A percentile compares a stretch with the other conserved stretches of the same genome.
Evolutionary conservation across 1,140 invertebrate genomes (phyloP).

Genomic region (Arctopsyche grandis): DNA sequence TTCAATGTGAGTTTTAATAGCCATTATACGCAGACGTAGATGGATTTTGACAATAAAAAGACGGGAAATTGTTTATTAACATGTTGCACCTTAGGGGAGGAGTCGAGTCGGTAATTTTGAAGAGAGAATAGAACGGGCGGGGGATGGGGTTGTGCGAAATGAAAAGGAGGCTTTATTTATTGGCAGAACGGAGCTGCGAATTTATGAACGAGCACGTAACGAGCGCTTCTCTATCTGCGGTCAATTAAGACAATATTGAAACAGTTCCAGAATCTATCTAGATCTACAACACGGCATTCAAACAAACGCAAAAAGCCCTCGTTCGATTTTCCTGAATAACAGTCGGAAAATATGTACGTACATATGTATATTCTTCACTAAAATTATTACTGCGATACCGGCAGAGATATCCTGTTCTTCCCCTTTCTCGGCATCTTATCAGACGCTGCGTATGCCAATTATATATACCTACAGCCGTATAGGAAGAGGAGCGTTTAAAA

Average conservation of each 20-base stretch:
- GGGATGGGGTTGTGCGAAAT: not conserved
- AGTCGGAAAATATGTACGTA: too few relatives aligned
- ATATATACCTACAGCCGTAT: too few relatives aligned
- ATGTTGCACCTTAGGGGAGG: not conserved
- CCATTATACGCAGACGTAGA: not conserved
- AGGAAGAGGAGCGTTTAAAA: too few relatives aligned
- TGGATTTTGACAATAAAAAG: not conserved
- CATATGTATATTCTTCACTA: too few relatives aligned
- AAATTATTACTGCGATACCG: too few relatives aligned
- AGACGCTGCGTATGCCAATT: too few relatives aligned
- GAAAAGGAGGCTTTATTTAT: conserved; percentile 32
- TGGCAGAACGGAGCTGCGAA: conserved; percentile 12
- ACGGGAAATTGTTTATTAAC: conserved; percentile 10
- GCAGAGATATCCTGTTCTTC: too few relatives aligned
- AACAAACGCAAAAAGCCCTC: too few relatives aligned
- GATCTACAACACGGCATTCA: not conserved
- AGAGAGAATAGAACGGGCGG: not conserved
- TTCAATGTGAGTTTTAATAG: too few relatives aligned
- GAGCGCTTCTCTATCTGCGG: conserved; percentile 26
- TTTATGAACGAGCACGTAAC: conserved; percentile 28
- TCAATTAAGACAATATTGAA: conserved; percentile 31
- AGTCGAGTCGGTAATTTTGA: conserved; percentile 1
- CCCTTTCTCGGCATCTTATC: too few relatives aligned
- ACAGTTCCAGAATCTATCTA: not conserved
- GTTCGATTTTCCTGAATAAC: too few relatives aligned